These are phyloP conservation scores for Eudyptes chrysolophus DNA, from an alignment of 2,113 vertebrate genomes.

Conservation along the genomic window DNA sequence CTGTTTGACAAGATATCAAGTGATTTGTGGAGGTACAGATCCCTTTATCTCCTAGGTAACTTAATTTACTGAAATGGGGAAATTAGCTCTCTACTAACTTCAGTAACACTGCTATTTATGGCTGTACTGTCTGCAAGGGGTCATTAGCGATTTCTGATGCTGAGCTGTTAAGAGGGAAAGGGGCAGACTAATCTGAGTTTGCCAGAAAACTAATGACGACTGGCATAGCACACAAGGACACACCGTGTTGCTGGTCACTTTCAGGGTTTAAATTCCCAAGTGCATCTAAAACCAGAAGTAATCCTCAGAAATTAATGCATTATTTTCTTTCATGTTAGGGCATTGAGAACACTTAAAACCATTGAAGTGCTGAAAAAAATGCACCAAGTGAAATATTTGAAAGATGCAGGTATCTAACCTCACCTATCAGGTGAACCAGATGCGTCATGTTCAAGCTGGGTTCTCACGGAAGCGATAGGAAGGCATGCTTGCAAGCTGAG, in stretches of 20 bases:
- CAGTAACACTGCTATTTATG: not conserved
- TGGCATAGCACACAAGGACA: not conserved
- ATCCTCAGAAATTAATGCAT: not conserved
- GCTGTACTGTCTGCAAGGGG: not conserved
- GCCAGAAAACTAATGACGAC: not conserved
- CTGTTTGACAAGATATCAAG: not conserved
- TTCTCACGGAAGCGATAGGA: not conserved
- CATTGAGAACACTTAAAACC: not conserved
- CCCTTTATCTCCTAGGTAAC: slow-evolving; percentile 28
- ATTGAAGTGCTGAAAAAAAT: not conserved
- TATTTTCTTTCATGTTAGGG: not conserved
- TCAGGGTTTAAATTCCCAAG: not conserved
- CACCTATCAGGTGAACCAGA: not conserved
- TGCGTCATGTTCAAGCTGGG: not conserved
- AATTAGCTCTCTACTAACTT: not conserved
- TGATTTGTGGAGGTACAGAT: not conserved
- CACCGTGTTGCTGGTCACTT: fast-evolving
- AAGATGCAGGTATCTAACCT: not conserved
- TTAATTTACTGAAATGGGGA: not conserved
- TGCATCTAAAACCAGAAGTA: not conserved
- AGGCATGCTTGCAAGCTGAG: not conserved
- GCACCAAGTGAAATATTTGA: not conserved
- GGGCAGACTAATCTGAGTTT: not conserved
- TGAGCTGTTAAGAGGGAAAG: not conserved
- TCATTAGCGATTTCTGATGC: not conserved